Conservation (phyloP, 1,140 invertebrate species). For the Varroa destructor region DNA sequence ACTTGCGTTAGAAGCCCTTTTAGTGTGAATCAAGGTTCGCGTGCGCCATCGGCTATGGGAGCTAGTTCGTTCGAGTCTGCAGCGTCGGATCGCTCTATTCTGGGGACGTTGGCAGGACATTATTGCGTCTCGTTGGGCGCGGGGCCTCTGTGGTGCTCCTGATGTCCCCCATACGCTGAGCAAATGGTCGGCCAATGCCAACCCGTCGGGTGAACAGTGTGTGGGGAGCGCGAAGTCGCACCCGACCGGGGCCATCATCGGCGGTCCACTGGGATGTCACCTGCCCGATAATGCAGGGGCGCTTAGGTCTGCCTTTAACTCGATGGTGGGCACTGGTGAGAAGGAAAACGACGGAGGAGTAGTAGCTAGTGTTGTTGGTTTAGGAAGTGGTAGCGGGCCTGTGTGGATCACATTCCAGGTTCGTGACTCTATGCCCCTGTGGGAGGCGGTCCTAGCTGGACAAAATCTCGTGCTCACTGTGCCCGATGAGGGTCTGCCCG, state of each 20-base stretch:
- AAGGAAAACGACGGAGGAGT: slow-evolving; percentile 29
- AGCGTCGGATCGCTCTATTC: background rate
- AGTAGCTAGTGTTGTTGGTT: slow-evolving; percentile 48
- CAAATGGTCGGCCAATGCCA: slow-evolving; percentile 51
- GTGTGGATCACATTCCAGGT: slow-evolving; percentile 6
- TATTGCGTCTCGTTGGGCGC: slow-evolving; percentile 82
- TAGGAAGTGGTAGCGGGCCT: slow-evolving; percentile 25
- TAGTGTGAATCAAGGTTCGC: slow-evolving; percentile 6
- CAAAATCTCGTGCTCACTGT: slow-evolving; percentile 70
- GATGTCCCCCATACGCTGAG: slow-evolving; percentile 69
- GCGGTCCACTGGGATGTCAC: background rate
- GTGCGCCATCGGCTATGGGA: no score
- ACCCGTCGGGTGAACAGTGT: slow-evolving; percentile 50
- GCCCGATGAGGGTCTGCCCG: slow-evolving; percentile 62
- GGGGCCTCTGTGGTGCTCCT: slow-evolving; percentile 95
- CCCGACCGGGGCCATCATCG: slow-evolving; percentile 53
- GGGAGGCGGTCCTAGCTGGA: slow-evolving; percentile 67
- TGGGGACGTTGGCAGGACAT: slow-evolving; percentile 39
- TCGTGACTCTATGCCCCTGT: slow-evolving; percentile 41
- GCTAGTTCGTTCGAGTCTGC: no score
- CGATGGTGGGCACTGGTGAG: slow-evolving; percentile 59
- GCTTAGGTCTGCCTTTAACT: slow-evolving; percentile 58
- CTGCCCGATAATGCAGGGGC: slow-evolving; percentile 43
- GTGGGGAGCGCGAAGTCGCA: slow-evolving; percentile 53
- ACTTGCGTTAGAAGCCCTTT: slow-evolving; percentile 28